Conservation (phyloP, 2,797 vertebrate genomes). For the Limnodromus scolopaceus region DNA sequence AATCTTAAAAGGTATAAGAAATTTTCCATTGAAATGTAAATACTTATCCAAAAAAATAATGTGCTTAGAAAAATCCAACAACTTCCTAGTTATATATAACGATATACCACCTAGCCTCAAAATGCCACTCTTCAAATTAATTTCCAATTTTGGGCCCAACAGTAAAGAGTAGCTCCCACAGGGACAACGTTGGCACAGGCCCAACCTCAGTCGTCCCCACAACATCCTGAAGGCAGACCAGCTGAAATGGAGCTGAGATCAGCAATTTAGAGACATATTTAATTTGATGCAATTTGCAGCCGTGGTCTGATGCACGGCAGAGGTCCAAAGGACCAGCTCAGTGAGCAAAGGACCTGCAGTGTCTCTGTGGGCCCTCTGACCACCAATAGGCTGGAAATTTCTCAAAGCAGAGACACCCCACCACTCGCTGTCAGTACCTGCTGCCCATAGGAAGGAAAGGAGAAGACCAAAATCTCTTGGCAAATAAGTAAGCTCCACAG, state of each 20-base stretch:
- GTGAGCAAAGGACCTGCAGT: background rate
- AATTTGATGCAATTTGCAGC: background rate
- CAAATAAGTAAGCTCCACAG: background rate
- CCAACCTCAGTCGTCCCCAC: background rate
- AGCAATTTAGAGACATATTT: background rate
- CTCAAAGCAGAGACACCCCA: background rate
- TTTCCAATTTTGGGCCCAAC: background rate
- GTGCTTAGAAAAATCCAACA: background rate
- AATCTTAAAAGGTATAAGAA: background rate
- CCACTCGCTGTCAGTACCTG: background rate
- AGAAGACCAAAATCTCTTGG: background rate
- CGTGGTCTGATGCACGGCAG: background rate
- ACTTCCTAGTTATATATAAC: background rate
- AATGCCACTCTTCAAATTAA: background rate
- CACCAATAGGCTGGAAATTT: background rate
- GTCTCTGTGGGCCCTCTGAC: background rate
- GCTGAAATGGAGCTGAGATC: background rate
- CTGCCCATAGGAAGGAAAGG: background rate
- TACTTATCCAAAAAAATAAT: background rate
- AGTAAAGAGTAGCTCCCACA: background rate
- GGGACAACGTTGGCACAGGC: background rate
- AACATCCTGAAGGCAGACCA: background rate
- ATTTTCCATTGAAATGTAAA: background rate
- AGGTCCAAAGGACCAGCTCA: background rate
- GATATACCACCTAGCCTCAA: background rate